phyloP scores from a whole-genome alignment of 2,888 invertebrate species.

The Hypolimnas misippus region DNA sequence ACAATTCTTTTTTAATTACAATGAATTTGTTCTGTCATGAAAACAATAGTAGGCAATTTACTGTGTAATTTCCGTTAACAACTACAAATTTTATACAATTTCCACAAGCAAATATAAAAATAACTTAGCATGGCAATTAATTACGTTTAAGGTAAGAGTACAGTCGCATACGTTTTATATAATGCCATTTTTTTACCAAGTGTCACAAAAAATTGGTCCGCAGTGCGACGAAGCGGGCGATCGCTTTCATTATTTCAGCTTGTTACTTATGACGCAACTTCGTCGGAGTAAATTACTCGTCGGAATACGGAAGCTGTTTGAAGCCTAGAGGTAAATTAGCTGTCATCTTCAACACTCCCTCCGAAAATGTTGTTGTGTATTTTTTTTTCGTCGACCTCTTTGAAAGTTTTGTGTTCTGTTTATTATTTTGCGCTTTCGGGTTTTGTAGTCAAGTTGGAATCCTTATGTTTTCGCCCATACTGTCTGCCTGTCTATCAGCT shows the following conservation, averaged over 20 bases:
- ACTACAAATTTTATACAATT: no score
- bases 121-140: not conserved
- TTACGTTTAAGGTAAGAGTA: not conserved
- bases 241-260: slow-evolving; percentile 28
- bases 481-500: no score
- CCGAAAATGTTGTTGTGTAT: slow-evolving; percentile 3
- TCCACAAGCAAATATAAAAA: not conserved
- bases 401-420: not conserved
- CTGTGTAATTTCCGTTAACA: no score
- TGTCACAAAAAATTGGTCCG: slow-evolving; percentile 20
- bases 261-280: slow-evolving; percentile 26
- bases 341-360: slow-evolving; percentile 13
- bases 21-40: no score
- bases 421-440: no score
- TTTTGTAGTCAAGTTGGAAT: no score
- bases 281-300: slow-evolving; percentile 29
- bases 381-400: not conserved
- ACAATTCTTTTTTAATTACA: no score
- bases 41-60: no score
- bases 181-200: slow-evolving; percentile 2
- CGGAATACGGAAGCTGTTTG: slow-evolving; percentile 13
- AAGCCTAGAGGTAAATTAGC: slow-evolving; percentile 10
- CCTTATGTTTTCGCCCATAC: no score
- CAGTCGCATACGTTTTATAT: slow-evolving; percentile 3
- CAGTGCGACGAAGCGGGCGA: slow-evolving; percentile 26